Base-by-base conservation (phyloP, 2,113 vertebrate genomes). In the Sylvia atricapilla region DNA sequence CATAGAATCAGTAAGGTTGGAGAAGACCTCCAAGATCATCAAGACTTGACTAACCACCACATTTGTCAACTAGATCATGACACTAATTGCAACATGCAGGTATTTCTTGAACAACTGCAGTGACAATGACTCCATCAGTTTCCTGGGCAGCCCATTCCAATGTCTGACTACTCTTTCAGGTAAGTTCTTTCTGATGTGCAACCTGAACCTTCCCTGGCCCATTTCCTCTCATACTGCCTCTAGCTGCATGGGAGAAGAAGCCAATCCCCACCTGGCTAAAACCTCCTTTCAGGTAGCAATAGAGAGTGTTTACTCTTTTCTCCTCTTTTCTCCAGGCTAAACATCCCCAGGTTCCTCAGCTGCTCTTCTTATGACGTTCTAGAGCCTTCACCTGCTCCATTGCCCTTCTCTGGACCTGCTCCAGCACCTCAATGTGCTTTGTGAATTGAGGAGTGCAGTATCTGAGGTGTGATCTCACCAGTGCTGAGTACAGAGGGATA, bases 231-330 rank as follows among this genome's bases (percentile, higher is more conserved):
- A 47, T 17, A 23, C 5, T 41, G 8, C 12, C 28, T 19, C 28
- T 39, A 19, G 47, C 17, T n/a, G 10, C 8, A 4, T 33, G 56
- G 47, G 24, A 55, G 39, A 58, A 46, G 33, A 68, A 39, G n/a
- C 15, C 0, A 0, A 41, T 39, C 24, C n/a, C 30, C 5, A 25
- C 24, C 13, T n/a, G 47, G 28, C 18, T 47, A 46, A 28, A 53
- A 16, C 7, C 15, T 53, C 28, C 28, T 70, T 47, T 55, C 20
- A 47, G 39, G 15, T 5, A 41, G 20, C 24, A 24, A 27, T 47
- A 55, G 23, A 53, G 28, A 41, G 24, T 17, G n/a, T n/a, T n/a
- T n/a, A n/a, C n/a, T n/a, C n/a, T n/a, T n/a, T n/a, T n/a, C n/a
- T 23, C n/a, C 39, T 33, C 39, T 39, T 46, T 39, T 47, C n/a